These are phyloP conservation scores for Oxyruncus cristatus DNA, from an alignment of 2,113 vertebrate genomes.

Conservation along the genomic window DNA sequence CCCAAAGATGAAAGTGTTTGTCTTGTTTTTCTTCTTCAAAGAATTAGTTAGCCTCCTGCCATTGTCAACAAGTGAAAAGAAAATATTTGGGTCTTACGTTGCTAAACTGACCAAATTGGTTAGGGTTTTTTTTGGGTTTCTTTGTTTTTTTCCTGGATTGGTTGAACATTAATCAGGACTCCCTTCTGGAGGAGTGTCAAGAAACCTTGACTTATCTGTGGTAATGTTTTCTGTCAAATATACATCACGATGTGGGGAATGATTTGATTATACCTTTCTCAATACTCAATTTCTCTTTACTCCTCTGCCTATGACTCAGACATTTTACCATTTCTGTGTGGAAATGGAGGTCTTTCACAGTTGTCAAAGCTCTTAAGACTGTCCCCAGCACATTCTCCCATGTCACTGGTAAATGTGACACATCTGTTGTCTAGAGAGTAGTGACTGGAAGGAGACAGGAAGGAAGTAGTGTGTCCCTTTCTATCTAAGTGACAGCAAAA, in stretches of 20 bases:
- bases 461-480: background rate
- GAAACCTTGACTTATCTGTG: background rate
- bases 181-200: background rate
- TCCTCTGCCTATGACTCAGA: background rate
- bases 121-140: too few relatives aligned
- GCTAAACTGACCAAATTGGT: background rate
- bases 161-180: background rate
- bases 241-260: background rate
- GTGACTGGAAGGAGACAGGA: background rate
- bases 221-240: background rate
- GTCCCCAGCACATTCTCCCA: background rate
- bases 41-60: background rate
- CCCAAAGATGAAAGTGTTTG: background rate
- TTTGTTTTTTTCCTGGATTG: background rate
- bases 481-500: background rate
- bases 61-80: background rate
- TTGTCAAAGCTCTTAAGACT: background rate
- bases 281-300: background rate
- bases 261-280: background rate
- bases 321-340: background rate
- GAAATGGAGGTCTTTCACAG: background rate
- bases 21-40: background rate
- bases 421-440: background rate
- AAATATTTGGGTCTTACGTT: background rate
- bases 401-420: background rate